phyloP scores from a whole-genome alignment of 2,797 vertebrate genomes.

The Crenuchus spilurus region DNA sequence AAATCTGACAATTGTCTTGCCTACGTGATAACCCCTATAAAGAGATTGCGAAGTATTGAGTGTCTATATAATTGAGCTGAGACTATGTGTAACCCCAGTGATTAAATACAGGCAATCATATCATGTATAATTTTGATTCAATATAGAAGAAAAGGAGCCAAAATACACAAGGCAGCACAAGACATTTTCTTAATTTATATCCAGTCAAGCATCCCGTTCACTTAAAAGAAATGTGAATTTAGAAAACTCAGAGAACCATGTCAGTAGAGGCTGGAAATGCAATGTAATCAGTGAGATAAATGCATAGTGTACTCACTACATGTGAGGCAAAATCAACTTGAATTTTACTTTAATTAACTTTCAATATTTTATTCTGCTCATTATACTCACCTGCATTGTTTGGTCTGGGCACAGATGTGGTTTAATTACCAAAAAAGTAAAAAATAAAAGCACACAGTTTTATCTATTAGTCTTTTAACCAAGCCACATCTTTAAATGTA shows the following conservation, averaged over 20 bases:
- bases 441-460: not conserved
- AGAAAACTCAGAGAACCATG: not conserved
- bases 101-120: no score
- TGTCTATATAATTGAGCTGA: no score
- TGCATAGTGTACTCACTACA: not conserved
- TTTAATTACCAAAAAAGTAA: not conserved
- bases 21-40: no score
- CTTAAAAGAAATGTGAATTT: not conserved
- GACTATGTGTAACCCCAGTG: no score
- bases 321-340: not conserved
- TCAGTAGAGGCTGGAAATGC: not conserved
- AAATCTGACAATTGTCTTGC: no score
- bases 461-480: not conserved
- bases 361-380: not conserved
- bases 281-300: slow-evolving; percentile 5
- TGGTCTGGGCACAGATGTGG: not conserved
- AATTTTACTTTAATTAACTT: slow-evolving; percentile 10
- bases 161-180: not conserved
- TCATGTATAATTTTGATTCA: no score
- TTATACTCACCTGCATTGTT: not conserved
- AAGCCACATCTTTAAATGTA: not conserved
- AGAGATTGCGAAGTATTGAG: no score
- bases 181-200: slow-evolving; percentile 18
- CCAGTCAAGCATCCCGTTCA: slow-evolving; percentile 27
- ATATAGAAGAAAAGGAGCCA: no score